Evolutionary conservation across 2,797 vertebrate species (phyloP).

Genomic region (Chiloscyllium punctatum): DNA sequence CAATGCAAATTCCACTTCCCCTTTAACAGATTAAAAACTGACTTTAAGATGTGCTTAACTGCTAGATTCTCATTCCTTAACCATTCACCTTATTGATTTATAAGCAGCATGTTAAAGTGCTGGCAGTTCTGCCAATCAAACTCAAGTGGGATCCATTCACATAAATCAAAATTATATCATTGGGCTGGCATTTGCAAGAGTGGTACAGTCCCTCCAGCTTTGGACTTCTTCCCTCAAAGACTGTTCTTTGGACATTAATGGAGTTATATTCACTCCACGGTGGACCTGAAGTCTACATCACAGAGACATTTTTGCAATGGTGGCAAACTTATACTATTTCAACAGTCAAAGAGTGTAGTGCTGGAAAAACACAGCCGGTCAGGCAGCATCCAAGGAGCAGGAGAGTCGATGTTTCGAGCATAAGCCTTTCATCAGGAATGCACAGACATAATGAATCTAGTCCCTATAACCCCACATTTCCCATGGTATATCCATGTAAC

Average conservation of each 20-base stretch:
- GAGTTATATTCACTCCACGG: background rate
- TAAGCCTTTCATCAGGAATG: no score
- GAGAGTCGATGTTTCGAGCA: no score
- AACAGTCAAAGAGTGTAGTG: no score
- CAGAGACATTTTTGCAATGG: background rate
- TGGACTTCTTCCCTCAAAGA: background rate
- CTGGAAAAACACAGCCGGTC: no score
- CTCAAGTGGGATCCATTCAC: background rate
- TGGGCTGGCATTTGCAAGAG: background rate
- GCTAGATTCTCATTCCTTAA: background rate
- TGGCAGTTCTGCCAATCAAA: background rate
- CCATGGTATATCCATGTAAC: no score
- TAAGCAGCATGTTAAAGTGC: background rate
- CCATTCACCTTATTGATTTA: background rate
- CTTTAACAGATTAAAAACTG: background rate
- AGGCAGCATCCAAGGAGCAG: no score
- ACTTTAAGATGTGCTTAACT: background rate
- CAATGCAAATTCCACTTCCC: background rate
- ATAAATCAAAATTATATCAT: background rate
- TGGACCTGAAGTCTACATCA: background rate
- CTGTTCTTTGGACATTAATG: background rate
- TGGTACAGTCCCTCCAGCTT: background rate
- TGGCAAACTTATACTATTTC: background rate
- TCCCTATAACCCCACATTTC: no score
- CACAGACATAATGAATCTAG: no score